Conservation (phyloP, 1,140 invertebrate species). For the Meloidogyne floridensis region DNA sequence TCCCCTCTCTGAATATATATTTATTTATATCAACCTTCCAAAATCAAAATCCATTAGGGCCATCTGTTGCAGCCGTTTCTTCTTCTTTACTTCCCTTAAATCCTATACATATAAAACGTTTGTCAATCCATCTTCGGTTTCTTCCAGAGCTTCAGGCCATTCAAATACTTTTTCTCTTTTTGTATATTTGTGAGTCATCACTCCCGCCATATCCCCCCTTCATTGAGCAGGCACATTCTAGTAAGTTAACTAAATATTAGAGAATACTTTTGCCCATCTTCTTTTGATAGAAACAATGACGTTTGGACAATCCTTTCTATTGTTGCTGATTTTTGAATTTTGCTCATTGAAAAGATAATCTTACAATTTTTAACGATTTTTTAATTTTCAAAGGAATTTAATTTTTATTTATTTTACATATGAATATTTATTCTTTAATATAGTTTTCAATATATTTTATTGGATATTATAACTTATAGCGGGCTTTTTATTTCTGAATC, state of each 20-base stretch:
- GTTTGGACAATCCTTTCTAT: neutral
- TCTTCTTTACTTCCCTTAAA: neutral
- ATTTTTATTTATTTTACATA: too few species aligned
- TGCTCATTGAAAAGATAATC: neutral
- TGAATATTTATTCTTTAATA: too few species aligned
- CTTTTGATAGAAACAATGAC: constrained; percentile 2
- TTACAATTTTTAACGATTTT: neutral
- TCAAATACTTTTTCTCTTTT: neutral
- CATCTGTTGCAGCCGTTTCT: neutral
- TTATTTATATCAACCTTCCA: neutral
- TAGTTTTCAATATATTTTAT: too few species aligned
- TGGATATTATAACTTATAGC: too few species aligned
- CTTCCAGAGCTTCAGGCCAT: constrained; percentile 3
- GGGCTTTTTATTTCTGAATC: too few species aligned
- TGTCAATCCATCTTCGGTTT: constrained; percentile 1
- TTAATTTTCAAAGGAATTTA: too few species aligned
- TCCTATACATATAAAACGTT: neutral
- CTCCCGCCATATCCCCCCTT: neutral
- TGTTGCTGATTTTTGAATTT: constrained; percentile 1
- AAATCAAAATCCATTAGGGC: neutral
- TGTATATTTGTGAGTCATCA: constrained; percentile 6
- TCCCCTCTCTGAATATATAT: neutral
- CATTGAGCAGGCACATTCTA: neutral
- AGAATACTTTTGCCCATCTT: neutral
- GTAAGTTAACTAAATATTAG: neutral